These are phyloP conservation scores for Lota lota DNA, from an alignment of 2,113 vertebrate species.

Conservation along the genomic window DNA sequence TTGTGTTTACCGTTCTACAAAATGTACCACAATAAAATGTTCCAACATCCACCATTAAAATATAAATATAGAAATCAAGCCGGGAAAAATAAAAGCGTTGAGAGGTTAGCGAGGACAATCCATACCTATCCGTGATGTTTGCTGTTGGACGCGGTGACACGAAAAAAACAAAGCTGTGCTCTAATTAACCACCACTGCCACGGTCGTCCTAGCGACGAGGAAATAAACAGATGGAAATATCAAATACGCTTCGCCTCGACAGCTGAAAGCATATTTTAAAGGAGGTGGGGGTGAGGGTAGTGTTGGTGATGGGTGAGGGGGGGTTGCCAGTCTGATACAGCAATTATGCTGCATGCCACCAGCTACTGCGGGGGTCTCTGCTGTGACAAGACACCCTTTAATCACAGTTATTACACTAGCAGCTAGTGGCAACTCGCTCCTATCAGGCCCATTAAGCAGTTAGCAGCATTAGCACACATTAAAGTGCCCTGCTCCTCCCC, in stretches of 20 bases:
- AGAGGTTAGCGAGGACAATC: not conserved
- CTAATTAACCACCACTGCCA: slow-evolving; percentile 47
- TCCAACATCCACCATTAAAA: too few species aligned
- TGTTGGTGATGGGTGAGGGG: too few species aligned
- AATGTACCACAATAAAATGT: too few species aligned
- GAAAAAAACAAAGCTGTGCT: slow-evolving; percentile 25
- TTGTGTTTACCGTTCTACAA: too few species aligned
- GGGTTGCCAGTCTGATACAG: slow-evolving; percentile 68
- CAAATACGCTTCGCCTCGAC: slow-evolving; percentile 65
- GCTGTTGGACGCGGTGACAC: slow-evolving; percentile 43
- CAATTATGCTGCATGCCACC: slow-evolving; percentile 77
- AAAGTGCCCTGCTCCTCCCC: slow-evolving; percentile 51
- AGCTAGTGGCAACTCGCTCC: slow-evolving; percentile 81
- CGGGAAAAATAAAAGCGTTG: too few species aligned
- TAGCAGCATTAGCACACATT: slow-evolving; percentile 69
- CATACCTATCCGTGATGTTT: not conserved
- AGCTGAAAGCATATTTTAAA: slow-evolving; percentile 75
- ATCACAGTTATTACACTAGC: slow-evolving; percentile 78
- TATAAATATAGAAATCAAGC: too few species aligned
- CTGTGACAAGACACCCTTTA: slow-evolving; percentile 81
- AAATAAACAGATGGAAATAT: slow-evolving; percentile 70
- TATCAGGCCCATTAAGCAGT: slow-evolving; percentile 80
- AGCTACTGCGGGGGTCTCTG: slow-evolving; percentile 75
- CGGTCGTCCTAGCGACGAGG: slow-evolving; percentile 38
- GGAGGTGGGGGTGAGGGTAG: slow-evolving; percentile 43